Evolutionary conservation across 2,797 vertebrate species (phyloP).

Genomic region (Phataginus tetradactyla): DNA sequence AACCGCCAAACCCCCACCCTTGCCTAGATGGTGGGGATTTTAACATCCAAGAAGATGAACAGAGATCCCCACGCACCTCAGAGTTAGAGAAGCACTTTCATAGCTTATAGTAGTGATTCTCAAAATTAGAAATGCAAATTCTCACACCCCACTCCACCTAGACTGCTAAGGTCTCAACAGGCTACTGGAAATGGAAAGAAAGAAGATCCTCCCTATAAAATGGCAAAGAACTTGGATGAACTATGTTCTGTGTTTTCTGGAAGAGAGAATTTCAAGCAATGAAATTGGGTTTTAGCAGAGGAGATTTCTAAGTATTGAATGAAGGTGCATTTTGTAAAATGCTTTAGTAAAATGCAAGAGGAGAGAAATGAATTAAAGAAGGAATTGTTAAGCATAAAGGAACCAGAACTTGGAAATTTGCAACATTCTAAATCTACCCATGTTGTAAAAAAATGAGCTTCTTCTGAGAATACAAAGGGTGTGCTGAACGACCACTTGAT

Average conservation of each 20-base stretch:
- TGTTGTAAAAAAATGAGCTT: not conserved
- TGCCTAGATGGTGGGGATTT: not conserved
- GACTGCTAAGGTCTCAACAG: not conserved
- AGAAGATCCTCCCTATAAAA: not conserved
- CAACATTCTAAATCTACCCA: not conserved
- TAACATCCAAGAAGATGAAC: not conserved
- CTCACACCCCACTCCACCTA: not conserved
- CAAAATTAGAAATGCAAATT: not conserved
- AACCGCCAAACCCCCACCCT: not conserved
- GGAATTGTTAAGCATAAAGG: not conserved
- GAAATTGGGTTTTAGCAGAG: not conserved
- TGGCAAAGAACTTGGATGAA: not conserved
- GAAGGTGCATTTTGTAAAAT: not conserved
- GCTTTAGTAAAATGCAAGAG: not conserved
- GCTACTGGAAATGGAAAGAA: not conserved
- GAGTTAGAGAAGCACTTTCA: not conserved
- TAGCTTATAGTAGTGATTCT: not conserved
- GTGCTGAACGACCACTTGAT: not conserved
- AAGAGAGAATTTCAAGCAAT: not conserved
- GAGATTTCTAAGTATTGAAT: constrained; percentile 1
- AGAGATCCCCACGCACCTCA: not conserved
- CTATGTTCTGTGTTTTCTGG: not conserved
- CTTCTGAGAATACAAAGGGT: not conserved
- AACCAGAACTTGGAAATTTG: not conserved
- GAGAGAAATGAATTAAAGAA: not conserved